phyloP scores from a whole-genome alignment of 2,113 vertebrate species.

The Paratilapia polleni region DNA sequence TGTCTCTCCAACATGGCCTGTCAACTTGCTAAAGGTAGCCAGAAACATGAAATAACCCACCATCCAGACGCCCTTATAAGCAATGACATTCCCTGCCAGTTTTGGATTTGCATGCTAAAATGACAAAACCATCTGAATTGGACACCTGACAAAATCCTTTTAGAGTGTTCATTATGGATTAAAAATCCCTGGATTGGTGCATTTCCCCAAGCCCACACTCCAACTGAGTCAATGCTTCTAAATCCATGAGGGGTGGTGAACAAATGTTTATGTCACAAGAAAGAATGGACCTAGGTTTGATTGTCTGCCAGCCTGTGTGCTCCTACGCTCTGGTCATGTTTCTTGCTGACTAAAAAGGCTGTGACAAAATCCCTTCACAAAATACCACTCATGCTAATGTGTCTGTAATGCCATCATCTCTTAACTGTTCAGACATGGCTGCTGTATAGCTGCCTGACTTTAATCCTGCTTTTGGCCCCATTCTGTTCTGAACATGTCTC shows the following conservation, averaged over 20 bases:
- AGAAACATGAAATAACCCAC: conserved; percentile 27
- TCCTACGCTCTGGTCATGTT: conserved; percentile 53
- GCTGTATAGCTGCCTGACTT: conserved; percentile 36
- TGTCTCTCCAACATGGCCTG: conserved; percentile 23
- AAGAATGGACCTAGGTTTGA: conserved; percentile 46
- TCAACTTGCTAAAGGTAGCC: conserved; percentile 53
- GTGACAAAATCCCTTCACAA: conserved; percentile 42
- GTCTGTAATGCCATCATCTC: conserved; percentile 51
- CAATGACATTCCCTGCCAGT: conserved; percentile 28
- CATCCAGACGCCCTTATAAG: conserved; percentile 72
- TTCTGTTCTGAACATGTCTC: conserved; percentile 44
- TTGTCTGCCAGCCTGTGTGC: conserved; percentile 39
- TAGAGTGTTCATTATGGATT: conserved; percentile 12
- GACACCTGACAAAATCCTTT: conserved; percentile 31
- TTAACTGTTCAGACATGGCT: conserved; percentile 41
- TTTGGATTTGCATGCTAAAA: conserved; percentile 16
- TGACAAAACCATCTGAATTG: conserved; percentile 31
- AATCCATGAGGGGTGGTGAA: conserved; percentile 55
- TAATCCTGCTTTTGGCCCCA: conserved; percentile 58
- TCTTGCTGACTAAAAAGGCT: conserved; percentile 44
- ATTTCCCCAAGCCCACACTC: conserved; percentile 44
- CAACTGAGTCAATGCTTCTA: conserved; percentile 26
- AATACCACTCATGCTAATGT: conserved; percentile 32
- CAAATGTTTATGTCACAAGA: conserved; percentile 48
- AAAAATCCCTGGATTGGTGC: conserved; percentile 16